Base-by-base conservation (phyloP, 2,113 vertebrate species). In the Ceuthmochares aereus region DNA sequence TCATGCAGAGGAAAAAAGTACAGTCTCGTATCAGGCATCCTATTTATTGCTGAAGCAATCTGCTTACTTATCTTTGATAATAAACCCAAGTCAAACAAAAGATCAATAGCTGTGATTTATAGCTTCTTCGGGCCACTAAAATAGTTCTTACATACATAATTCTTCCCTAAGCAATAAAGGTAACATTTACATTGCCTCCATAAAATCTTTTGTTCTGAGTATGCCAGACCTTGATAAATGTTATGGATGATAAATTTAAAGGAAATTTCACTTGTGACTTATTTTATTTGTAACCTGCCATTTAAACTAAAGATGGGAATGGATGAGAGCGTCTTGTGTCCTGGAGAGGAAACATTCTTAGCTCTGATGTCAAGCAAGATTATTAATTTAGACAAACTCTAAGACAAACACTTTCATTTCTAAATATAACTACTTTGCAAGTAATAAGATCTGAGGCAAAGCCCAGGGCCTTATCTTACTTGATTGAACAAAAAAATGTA, bases 371-470 rank as follows among this genome's bases (percentile, higher is more conserved):
- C 3, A 3, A 64, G 70, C 12, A 42, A 85, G 63, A 83, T 90
- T 80, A 96, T 93, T 87, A 64, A 92, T 75, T 72, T 75, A 84
- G 90, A 93, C 87, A 90, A 87, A 89, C 37, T 85, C 54, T 22
- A 54, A 83, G 74, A 66, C 37, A 88, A 89, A 90, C 6, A 0
- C 26, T 49, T 74, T 86, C 73, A 81, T 52, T 60, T 59, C 43
- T 11, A 75, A 29, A 87, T 76, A 62, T 7, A 76, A 87, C 34
- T 32, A 55, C 45, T 56, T 64, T 80, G 40, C 40, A 89, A 52
- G 81, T 78, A 91, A 62, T 42, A 51, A 80, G 70, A 87, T 54
- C 10, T 17, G 40, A 90, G 13, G 37, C 7, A 84, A 72, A 91
- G 62, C 80, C 72, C 62, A 55, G 37, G 26, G 60, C 26, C 23